These are phyloP conservation scores for Passerina amoena DNA, from an alignment of 2,113 vertebrate species.

Conservation along the genomic window DNA sequence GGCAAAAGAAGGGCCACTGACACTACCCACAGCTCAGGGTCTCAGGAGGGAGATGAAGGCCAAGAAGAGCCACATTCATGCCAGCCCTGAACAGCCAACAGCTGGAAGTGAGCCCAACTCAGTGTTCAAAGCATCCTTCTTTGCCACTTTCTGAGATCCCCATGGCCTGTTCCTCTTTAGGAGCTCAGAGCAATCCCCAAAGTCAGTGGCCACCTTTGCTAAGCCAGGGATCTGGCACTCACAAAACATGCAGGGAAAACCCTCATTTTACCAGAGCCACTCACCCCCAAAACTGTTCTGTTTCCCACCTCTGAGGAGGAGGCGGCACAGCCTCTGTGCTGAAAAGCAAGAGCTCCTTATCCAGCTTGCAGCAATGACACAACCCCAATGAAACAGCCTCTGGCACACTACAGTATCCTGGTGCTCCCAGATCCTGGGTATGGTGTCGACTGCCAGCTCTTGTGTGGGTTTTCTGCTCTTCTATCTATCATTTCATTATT, in stretches of 20 bases:
- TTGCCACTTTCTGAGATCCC: neutral
- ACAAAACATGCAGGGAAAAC: neutral
- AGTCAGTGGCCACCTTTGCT: neutral
- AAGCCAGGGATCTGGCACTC: neutral
- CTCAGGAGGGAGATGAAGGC: neutral
- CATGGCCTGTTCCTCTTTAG: neutral
- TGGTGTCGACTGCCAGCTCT: rapidly evolving
- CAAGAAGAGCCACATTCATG: rapidly evolving
- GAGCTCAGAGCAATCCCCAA: neutral
- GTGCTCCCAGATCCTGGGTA: neutral
- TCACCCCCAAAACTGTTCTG: neutral
- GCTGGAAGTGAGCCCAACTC: rapidly evolving
- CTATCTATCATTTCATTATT: neutral
- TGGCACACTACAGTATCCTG: rapidly evolving
- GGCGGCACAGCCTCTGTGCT: rapidly evolving
- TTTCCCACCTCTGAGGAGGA: neutral
- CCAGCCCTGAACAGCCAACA: neutral
- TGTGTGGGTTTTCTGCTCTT: neutral
- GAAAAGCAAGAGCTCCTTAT: neutral
- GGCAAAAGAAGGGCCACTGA: neutral
- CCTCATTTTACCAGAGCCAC: neutral
- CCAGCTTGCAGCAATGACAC: rapidly evolving
- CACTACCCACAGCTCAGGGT: neutral
- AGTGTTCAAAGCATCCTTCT: neutral
- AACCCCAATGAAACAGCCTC: neutral